phyloP scores from a whole-genome alignment of 2,888 invertebrate genomes.

The Byasa hedistus region DNA sequence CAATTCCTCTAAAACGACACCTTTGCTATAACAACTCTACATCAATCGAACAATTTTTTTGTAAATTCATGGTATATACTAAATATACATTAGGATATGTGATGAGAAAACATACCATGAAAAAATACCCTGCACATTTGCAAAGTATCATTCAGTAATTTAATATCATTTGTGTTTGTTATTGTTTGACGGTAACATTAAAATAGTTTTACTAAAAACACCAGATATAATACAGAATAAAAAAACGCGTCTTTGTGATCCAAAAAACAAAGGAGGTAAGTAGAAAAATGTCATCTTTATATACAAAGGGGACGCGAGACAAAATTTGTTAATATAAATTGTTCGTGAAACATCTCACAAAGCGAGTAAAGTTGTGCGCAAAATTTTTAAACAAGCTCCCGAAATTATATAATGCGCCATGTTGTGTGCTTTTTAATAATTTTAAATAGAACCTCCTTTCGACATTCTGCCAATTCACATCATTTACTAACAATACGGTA shows the following conservation, averaged over 20 bases:
- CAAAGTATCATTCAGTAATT: too few species aligned
- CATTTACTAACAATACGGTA: not conserved
- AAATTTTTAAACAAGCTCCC: not conserved
- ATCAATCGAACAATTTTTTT: too few species aligned
- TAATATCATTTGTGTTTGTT: too few species aligned
- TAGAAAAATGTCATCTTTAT: conserved; percentile 4
- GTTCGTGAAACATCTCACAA: conserved; percentile 7
- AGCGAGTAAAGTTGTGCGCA: not conserved
- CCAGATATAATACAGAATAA: too few species aligned
- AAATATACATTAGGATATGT: too few species aligned
- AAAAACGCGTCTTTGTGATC: too few species aligned
- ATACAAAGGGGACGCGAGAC: conserved; percentile 6
- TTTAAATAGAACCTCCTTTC: not conserved
- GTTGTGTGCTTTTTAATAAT: not conserved
- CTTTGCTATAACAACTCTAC: too few species aligned
- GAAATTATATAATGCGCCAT: not conserved
- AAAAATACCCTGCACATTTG: too few species aligned
- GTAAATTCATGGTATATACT: too few species aligned
- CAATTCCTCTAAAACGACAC: not conserved
- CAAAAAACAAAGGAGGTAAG: conserved; percentile 1
- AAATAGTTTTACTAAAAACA: too few species aligned
- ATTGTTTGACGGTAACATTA: too few species aligned
- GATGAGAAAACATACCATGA: too few species aligned
- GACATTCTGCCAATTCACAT: not conserved
- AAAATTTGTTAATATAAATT: conserved; percentile 23